Evolutionary conservation across 2,113 vertebrate genomes (phyloP), one percentile per base, ranked within the genome.

Genomic region (Acrocephalus arundinaceus): DNA sequence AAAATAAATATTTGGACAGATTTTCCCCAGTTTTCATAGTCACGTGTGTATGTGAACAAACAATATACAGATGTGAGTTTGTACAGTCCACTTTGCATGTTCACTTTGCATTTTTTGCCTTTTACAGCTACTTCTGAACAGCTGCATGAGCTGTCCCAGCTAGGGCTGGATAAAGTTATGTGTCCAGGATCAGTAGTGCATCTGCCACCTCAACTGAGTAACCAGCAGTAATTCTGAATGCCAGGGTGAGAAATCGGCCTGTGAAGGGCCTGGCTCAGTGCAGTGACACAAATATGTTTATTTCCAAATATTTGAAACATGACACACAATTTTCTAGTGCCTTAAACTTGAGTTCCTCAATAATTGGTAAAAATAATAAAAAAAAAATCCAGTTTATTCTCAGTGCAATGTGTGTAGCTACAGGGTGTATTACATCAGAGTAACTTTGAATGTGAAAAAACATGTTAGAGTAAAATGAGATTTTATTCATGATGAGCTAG

Each of bases 31-130:
- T 66, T 83, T 66, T 57, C 9, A 1, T 31, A 31, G 16, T 27
- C 1, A 0, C 23, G 46, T 0, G 0, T 1, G 0, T 35, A 13
- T 1, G 1, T 75, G 57, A 77, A 55, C n/a, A 31, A 3, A 9
- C 43, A 23, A 0, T 41, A 10, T 11, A 5, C 6, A 2, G 15
- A 5, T 43, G 4, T 20, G 46, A 18, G 46, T 51, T 51, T 51
- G 41, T 13, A 8, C 27, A 14, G 23, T 39, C 20, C 37, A 13
- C 15, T 49, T 59, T 59, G 58, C 14, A 0, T 45, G 82, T 52
- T 81, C 76, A 57, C 58, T 73, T 70, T 45, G 58, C 5, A 37
- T 19, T 41, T 87, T 86, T 83, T 74, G 9, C 52, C 17, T 71
- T 77, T 89, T 76, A 19, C 74, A 91, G 63, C 71, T 35, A 1